These are phyloP conservation scores for Apis dorsata DNA, from an alignment of 1,140 invertebrate genomes.

Conservation along the genomic window DNA sequence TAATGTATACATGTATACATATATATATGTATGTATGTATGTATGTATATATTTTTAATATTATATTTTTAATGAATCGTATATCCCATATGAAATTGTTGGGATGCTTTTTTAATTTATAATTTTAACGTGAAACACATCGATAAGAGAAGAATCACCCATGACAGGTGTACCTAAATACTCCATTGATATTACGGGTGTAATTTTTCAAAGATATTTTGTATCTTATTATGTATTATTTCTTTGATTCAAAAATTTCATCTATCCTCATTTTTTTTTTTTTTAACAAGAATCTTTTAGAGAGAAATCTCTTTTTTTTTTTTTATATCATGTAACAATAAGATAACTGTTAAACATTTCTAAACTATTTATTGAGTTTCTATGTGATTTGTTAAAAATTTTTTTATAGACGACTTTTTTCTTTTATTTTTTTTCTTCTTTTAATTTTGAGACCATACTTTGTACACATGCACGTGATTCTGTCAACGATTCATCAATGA, in stretches of 20 bases:
- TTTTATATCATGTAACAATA: slow-evolving; percentile 49
- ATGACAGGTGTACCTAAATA: slow-evolving; percentile 63
- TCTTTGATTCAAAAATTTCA: not conserved
- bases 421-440: slow-evolving; percentile 17
- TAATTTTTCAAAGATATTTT: slow-evolving; percentile 48
- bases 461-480: slow-evolving; percentile 21
- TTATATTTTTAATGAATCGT: slow-evolving; percentile 26
- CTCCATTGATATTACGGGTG: slow-evolving; percentile 54
- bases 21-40: no score
- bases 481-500: not conserved
- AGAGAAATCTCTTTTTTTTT: not conserved
- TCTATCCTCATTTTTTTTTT: slow-evolving; percentile 28
- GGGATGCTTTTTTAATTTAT: slow-evolving; percentile 57
- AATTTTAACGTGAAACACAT: slow-evolving; percentile 45
- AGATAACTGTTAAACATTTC: slow-evolving; percentile 62
- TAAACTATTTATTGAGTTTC: slow-evolving; percentile 70
- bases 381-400: slow-evolving; percentile 70
- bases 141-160: slow-evolving; percentile 42
- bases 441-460: slow-evolving; percentile 47
- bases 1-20: slow-evolving; percentile 14
- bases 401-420: slow-evolving; percentile 54
- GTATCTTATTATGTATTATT: not conserved
- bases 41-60: slow-evolving; percentile 33
- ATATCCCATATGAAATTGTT: slow-evolving; percentile 20
- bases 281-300: not conserved